Evolutionary conservation across 2,113 vertebrate genomes (phyloP), one percentile per base, ranked within the genome.

Genomic region (Megaleporinus macrocephalus): DNA sequence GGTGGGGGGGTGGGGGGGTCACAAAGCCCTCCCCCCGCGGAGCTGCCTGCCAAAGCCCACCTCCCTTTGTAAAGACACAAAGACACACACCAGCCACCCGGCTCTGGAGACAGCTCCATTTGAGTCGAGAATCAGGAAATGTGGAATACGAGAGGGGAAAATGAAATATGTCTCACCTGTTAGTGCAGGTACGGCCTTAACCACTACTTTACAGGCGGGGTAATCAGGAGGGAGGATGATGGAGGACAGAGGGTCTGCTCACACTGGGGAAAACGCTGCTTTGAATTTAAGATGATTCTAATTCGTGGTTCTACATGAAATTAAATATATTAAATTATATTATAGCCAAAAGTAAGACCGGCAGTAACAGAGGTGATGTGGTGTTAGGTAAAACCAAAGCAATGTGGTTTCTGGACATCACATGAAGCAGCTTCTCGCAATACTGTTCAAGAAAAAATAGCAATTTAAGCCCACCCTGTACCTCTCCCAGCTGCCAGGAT

Each of bases 61-160:
- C 47, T 65, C 44, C 49, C 47, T 65, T 85, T 78, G 69, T 80
- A 85, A 80, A 59, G 83, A 80, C 57, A 78, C 81, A 75, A 83
- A 76, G 65, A 61, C 75, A 51, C 70, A 29, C 70, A 49, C 26
- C 55, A 15, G 27, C 76, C 80, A 61, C 66, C 47, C 73, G 30
- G 57, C 61, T 68, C 51, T 78, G 27, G 22, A 29, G 18, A n/a
- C 66, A 70, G 15, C 66, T 44, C 33, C 33, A 44, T 70, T 70
- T 44, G 30, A 41, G 30, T 41, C 65, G 13, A 5, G 33, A 68
- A 1, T 18, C 22, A 10, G 20, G 0, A 69, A 44, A 36, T n/a
- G 57, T n/a, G 57, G 24, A 61, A 24, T 26, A 61, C 57, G 16
- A 20, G 66, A 13, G 22, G 66, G 20, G 22, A 1, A n/a, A 22